Evolutionary conservation across 2,888 invertebrate genomes (phyloP), one percentile per base, ranked within the genome.

Genomic region (Cryptophagus acutangulus): DNA sequence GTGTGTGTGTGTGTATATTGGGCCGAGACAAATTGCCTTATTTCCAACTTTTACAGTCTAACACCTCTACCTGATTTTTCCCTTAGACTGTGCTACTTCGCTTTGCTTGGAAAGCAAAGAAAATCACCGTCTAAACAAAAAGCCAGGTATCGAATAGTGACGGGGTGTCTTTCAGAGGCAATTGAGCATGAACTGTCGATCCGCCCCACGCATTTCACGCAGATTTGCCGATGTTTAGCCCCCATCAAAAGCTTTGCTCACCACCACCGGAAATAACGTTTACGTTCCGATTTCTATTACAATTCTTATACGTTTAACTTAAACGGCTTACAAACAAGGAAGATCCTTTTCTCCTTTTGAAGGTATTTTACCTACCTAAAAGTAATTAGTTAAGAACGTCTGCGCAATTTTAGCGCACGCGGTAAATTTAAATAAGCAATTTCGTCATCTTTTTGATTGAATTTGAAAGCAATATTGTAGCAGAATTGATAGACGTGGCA

Each of bases 171-270:
- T 66, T 63, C 57, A 54, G 53, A 49, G 62, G 65, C 65, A 66
- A 66, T 66, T 66, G 66, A 66, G 65, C 65, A 62, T 65, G 61
- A 61, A 54, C 51, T 52, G 51, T 51, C 55, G 59, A 53, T 50
- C 62, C 65, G 63, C 65, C 66, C 65, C 63, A 61, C 56, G 62
- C 56, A 66, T 67, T 67, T 67, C 65, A 67, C 65, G 65, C 62
- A 57, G 66, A 67, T 67, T 66, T 66, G 59, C 62, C 58, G 63
- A 65, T 62, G 57, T 65, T 65, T 65, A 63, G 58, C 56, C 42
- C 36, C 50, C 51, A 54, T n/a, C n/a, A n/a, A n/a, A n/a, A n/a
- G n/a, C n/a, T n/a, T n/a, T n/a, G n/a, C n/a, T n/a, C n/a, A 43
- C 49, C 51, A 51, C 55, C 54, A 60, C 61, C 62, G 62, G 62